These are phyloP conservation scores for Hafferia zeledoni DNA, from an alignment of 2,797 vertebrate genomes.

Conservation along the genomic window DNA sequence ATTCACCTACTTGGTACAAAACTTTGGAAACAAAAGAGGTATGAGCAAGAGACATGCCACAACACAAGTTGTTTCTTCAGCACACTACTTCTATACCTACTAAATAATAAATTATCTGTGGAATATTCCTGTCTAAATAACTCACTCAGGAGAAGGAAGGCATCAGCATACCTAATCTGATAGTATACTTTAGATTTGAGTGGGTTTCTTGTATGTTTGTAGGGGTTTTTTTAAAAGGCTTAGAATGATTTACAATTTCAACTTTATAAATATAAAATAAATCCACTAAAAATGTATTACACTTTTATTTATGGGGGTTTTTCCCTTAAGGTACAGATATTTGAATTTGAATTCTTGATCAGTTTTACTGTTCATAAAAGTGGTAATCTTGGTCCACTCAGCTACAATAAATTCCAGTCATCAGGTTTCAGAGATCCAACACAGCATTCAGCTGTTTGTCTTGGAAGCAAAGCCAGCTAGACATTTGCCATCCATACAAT, in stretches of 20 bases:
- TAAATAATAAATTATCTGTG: background rate
- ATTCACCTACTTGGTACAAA: background rate
- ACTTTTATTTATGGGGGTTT: background rate
- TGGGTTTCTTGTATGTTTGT: background rate
- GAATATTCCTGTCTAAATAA: background rate
- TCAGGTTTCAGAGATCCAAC: background rate
- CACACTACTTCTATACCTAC: background rate
- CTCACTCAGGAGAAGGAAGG: background rate
- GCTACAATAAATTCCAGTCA: background rate
- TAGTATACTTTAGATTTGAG: background rate
- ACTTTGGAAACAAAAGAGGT: accelerated
- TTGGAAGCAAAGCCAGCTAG: background rate
- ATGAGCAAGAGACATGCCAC: background rate
- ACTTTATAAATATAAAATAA: background rate
- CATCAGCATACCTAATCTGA: background rate
- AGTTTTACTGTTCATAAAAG: background rate
- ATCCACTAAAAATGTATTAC: background rate
- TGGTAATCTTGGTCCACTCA: background rate
- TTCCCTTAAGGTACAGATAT: background rate
- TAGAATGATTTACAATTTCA: background rate
- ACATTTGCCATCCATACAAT: background rate
- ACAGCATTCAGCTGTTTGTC: background rate
- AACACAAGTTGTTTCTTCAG: background rate
- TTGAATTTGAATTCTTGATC: background rate
- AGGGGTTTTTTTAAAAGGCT: accelerated